These are phyloP conservation scores for Octodonta nipae DNA, from an alignment of 2,888 invertebrate species.

Conservation along the genomic window DNA sequence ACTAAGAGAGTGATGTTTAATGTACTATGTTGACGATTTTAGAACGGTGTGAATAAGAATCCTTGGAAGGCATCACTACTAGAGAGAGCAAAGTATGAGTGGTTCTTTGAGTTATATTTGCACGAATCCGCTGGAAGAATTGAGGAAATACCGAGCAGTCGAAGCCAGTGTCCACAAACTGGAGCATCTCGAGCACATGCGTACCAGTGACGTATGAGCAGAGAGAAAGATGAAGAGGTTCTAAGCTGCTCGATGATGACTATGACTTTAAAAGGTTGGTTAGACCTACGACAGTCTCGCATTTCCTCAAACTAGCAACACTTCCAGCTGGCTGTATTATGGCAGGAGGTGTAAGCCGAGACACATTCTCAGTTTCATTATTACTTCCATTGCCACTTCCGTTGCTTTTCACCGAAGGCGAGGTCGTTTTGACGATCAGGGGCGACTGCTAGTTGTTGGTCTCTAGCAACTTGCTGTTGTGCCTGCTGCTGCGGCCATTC, in stretches of 20 bases:
- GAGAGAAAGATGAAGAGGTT: conserved; percentile 36
- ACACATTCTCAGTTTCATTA: conserved; percentile 8
- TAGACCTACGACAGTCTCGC: conserved; percentile 61
- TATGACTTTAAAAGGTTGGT: conserved; percentile 34
- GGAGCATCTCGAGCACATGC: conserved; percentile 70
- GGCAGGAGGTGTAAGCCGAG: conserved; percentile 17
- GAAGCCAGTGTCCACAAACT: conserved; percentile 61
- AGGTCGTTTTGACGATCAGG: conserved; percentile 17
- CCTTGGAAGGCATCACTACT: too few species aligned
- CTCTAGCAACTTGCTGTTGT: too few species aligned
- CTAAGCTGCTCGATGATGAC: conserved; percentile 32
- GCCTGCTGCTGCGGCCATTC: conserved; percentile 20
- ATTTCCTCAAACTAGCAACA: conserved; percentile 50
- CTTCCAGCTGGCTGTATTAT: conserved; percentile 29
- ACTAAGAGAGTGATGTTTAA: too few species aligned
- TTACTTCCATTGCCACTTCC: conserved; percentile 11
- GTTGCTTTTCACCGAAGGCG: conserved; percentile 23
- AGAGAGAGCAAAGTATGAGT: conserved; percentile 45
- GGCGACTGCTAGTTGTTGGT: too few species aligned
- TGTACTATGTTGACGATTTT: too few species aligned
- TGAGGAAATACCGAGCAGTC: conserved; percentile 61
- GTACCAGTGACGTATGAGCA: conserved; percentile 31
- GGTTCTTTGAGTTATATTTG: conserved; percentile 26
- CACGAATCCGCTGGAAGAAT: conserved; percentile 53
- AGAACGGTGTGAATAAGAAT: too few species aligned